Percentiles rank a stretch among this genome's conserved stretches.
phyloP scores from a whole-genome alignment of 2,113 vertebrate species.

The Vulpes ferrilata region DNA sequence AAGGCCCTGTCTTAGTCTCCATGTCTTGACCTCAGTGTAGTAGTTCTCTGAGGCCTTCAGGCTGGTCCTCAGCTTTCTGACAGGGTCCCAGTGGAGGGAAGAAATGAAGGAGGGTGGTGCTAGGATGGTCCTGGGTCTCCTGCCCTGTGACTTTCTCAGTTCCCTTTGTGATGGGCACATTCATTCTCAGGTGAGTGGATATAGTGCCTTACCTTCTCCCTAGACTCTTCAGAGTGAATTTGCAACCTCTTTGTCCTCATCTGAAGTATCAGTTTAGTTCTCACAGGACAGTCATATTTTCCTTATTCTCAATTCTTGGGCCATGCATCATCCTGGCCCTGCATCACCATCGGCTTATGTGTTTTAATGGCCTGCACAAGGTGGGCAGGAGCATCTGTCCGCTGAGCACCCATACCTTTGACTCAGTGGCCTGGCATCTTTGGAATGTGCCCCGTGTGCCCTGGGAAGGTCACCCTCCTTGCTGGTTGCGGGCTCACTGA shows the following conservation, averaged over 20 bases:
- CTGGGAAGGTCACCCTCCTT: conserved; percentile 37
- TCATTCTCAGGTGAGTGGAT: neutral
- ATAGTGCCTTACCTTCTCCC: neutral
- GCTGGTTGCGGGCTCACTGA: neutral
- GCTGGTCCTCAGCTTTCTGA: neutral
- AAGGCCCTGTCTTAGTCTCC: neutral
- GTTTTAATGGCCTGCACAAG: neutral
- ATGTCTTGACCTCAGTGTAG: neutral
- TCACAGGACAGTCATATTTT: neutral
- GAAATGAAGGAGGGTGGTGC: neutral
- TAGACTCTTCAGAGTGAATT: neutral
- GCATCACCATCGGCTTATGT: neutral
- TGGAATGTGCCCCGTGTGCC: neutral
- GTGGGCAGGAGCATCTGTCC: neutral
- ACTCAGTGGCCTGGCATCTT: conserved; percentile 43
- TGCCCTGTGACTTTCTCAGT: neutral
- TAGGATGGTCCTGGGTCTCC: neutral
- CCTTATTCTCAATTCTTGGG: neutral
- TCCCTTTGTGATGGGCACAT: neutral
- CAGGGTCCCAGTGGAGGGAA: neutral
- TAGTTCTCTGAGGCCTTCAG: neutral
- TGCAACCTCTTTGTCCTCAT: neutral
- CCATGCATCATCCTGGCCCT: neutral
- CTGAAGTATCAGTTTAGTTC: neutral
- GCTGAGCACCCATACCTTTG: neutral